Conservation (phyloP, 2,797 vertebrate species). For the Lycodopsis pacificus region DNA sequence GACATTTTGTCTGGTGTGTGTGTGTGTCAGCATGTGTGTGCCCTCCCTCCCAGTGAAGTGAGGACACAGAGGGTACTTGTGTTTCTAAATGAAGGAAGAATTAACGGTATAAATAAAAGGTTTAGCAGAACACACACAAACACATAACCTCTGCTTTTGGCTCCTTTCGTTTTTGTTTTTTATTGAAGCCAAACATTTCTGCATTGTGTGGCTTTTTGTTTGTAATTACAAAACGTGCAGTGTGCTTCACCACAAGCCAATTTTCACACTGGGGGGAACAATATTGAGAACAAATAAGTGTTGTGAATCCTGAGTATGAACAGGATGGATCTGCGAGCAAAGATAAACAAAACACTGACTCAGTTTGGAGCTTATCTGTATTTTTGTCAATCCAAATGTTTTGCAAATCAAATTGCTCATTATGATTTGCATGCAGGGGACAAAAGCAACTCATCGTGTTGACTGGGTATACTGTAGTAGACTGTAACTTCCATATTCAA, state of each 20-base stretch:
- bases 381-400: background rate
- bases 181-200: slow-evolving; percentile 6
- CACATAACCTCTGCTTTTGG: slow-evolving; percentile 9
- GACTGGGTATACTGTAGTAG: background rate
- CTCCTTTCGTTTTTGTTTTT: background rate
- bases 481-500: background rate
- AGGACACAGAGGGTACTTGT: slow-evolving; percentile 57
- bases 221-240: slow-evolving; percentile 16
- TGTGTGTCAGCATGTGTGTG: slow-evolving; percentile 1
- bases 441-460: background rate
- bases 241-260: slow-evolving; percentile 4
- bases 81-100: slow-evolving; percentile 47
- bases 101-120: slow-evolving; percentile 14
- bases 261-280: slow-evolving; percentile 7
- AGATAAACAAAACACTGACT: slow-evolving; percentile 8
- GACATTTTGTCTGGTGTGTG: slow-evolving; percentile 64
- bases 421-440: background rate
- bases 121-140: slow-evolving; percentile 34
- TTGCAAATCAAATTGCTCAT: background rate
- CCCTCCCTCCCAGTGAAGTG: slow-evolving; percentile 36
- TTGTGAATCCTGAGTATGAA: slow-evolving; percentile 7
- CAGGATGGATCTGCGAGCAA: background rate
- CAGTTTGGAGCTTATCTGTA: background rate
- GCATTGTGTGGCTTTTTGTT: slow-evolving; percentile 6
- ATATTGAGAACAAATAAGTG: slow-evolving; percentile 9